Conservation (phyloP, 2,888 invertebrate genomes). For the Agonopterix heracliana region DNA sequence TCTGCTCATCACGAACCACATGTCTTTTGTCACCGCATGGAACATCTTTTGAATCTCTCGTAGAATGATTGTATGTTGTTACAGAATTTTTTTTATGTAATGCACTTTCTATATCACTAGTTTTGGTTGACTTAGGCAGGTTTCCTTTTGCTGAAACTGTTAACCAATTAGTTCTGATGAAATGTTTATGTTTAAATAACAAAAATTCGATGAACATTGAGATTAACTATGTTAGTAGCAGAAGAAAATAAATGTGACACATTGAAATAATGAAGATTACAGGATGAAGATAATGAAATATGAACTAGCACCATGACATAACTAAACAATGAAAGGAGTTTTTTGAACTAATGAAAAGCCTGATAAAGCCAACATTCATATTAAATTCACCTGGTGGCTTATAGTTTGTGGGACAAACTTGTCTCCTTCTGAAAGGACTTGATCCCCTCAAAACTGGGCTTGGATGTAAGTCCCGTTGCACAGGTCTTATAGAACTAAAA, state of each 20-base stretch:
- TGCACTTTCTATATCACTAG: constrained; percentile 20
- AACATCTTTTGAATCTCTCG: constrained; percentile 43
- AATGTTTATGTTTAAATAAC: too few species aligned
- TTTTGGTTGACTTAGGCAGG: constrained; percentile 9
- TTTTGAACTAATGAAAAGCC: neutral
- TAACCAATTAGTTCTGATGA: too few species aligned
- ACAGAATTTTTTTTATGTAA: constrained; percentile 40
- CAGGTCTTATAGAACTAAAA: constrained; percentile 29
- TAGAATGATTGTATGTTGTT: constrained; percentile 55
- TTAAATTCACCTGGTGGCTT: constrained; percentile 22
- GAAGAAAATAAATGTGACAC: too few species aligned
- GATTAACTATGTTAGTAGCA: too few species aligned
- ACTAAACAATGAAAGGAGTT: too few species aligned
- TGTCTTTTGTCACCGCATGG: constrained; percentile 31
- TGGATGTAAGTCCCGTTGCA: constrained; percentile 23
- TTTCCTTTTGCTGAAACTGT: neutral
- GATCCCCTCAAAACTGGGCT: constrained; percentile 31
- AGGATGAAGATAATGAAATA: too few species aligned
- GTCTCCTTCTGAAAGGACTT: constrained; percentile 36
- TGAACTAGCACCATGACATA: too few species aligned
- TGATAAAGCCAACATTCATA: too few species aligned
- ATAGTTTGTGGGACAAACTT: constrained; percentile 27
- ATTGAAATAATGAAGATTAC: too few species aligned
- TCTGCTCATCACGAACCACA: constrained; percentile 40
- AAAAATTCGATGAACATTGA: too few species aligned